phyloP scores from a whole-genome alignment of 2,888 invertebrate species.

The Hydropsyche betteni region DNA sequence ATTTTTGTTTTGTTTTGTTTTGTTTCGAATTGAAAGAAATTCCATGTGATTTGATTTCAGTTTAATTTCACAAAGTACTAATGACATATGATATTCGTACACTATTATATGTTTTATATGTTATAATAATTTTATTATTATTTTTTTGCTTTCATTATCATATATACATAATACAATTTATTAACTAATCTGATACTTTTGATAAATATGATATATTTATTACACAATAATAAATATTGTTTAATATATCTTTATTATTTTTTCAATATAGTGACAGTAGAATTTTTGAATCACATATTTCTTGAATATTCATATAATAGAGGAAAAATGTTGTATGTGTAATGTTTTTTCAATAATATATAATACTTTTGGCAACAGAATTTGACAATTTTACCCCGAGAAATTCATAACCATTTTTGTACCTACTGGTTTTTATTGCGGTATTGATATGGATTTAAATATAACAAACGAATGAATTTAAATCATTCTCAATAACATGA shows the following conservation, averaged over 20 bases:
- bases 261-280: constrained; percentile 1
- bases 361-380: constrained; percentile 4
- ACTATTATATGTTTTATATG: constrained; percentile 35
- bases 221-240: too few relatives aligned
- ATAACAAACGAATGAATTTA: constrained; percentile 16
- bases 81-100: constrained; percentile 45
- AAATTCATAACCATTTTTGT: constrained; percentile 15
- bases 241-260: not conserved
- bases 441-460: constrained; percentile 20
- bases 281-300: not conserved
- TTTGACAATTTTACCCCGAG: constrained; percentile 12
- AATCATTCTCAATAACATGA: constrained; percentile 20
- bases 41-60: constrained; percentile 22
- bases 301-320: constrained; percentile 3
- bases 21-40: not conserved
- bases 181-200: constrained; percentile 1
- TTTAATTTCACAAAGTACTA: constrained; percentile 41
- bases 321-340: constrained; percentile 11
- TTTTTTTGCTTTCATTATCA: not conserved
- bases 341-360: not conserved
- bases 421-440: constrained; percentile 16
- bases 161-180: not conserved
- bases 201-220: too few relatives aligned
- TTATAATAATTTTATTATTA: constrained; percentile 18
- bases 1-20: too few relatives aligned